Evolutionary conservation across 2,113 vertebrate species (phyloP), one percentile per base, ranked within the genome.

Genomic region (Pelusios castaneus): DNA sequence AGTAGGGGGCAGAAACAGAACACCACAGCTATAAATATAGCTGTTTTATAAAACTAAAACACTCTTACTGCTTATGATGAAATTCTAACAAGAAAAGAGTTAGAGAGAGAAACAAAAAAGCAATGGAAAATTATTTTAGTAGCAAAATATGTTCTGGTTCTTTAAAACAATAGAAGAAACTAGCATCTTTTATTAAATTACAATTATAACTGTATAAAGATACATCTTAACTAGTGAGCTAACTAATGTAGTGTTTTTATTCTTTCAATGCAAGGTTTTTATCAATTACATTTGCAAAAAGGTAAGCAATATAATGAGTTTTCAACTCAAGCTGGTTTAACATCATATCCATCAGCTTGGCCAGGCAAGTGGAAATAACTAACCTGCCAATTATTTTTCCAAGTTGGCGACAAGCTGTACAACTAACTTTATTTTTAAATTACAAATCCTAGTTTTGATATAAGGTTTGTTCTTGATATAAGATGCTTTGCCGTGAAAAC

Each of bases 61-160:
- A 6, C 17, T 56, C 85, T 85, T 43, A 76, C 21, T 87, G 10
- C 14, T 13, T 16, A 25, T n/a, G 11, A 82, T 56, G 5, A 80
- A 85, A 88, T 88, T 54, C 56, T 85, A 89, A 41, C 6, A 73
- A 84, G n/a, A 85, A 93, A 14, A 41, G 86, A 38, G n/a, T 70
- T n/a, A 70, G 63, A 89, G 89, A 58, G 10, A 8, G 85, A 90
- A 83, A 8, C 17, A 70, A 86, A 63, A 5, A 31, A 58, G 16
- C 24, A 56, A 82, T 0, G 82, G 34, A 82, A 95, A 91, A 81
- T 43, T 38, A 85, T 0, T 83, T 73, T 82, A 63, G 25, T 25
- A 7, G 41, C 10, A 88, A 82, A 92, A 84, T 38, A 1, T 38
- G 41, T 51, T 79, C 75, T 41, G 85, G 5, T 21, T 95, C 45